Evolutionary conservation across 2,888 invertebrate species (phyloP), one percentile per base, ranked within the genome.

Genomic region (Temnothorax ravouxi): DNA sequence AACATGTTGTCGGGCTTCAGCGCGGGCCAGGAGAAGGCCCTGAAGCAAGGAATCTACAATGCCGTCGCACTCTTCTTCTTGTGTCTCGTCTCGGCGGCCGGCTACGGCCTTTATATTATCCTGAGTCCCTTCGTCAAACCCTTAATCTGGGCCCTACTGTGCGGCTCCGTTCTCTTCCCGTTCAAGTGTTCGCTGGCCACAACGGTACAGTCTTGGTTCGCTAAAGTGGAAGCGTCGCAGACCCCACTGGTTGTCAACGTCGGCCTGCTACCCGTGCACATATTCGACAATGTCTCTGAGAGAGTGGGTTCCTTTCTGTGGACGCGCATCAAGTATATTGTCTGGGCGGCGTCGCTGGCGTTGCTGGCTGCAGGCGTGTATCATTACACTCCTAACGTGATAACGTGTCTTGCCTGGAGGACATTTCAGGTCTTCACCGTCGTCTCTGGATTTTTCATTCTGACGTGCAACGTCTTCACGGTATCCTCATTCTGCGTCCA

Each of bases 141-240:
- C 0, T 95, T 99, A 77, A 96, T 99, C 90, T 99, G 99, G 99
- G 99, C 99, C 0, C 95, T 99, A 82, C 95, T 99, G 50, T 98
- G 99, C 92, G 99, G 99, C n/a, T 99, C 99, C 0, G 97, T 99
- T 56, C 96, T 99, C n/a, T 98, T 99, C 95, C 99, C 99, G 0
- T 97, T 99, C 93, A 99, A 99, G 95, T 96, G 97, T 86, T 97
- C 96, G 81, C 95, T 99, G 64, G 97, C 98, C 0, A 96, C 97
- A 84, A 95, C 96, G 85, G 96, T 98, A 34, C 97, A 97, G 91
- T 96, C 96, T 88, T 99, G 99, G 98, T 97, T 98, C 93, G 96
- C 96, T 91, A 95, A 96, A 77, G 94, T 97, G 61, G 97, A 97
- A 92, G 96, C 96, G 85, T 96, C 96, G 0, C 96, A 96, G 86